Evolutionary conservation across 2,113 vertebrate genomes (phyloP).

Genomic region (Gambusia affinis): DNA sequence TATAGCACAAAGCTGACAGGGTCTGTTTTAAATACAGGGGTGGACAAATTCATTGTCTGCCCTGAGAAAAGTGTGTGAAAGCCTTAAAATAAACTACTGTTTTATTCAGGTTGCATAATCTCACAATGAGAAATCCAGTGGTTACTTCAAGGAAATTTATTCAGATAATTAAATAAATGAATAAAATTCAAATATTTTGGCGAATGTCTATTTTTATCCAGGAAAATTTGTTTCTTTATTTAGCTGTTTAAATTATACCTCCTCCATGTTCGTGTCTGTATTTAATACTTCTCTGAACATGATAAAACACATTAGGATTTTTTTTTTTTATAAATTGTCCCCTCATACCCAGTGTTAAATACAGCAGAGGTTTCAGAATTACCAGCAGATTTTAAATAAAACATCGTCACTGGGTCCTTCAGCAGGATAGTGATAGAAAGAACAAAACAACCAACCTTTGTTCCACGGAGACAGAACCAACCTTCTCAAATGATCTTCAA

Average conservation of each 20-base stretch:
- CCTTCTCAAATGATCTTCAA: not conserved
- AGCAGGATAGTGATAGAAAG: not conserved
- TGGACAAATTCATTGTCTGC: not conserved
- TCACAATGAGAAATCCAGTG: no score
- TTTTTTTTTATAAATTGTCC: no score
- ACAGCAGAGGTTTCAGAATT: not conserved
- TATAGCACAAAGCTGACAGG: slow-evolving; percentile 56
- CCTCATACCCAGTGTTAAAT: no score
- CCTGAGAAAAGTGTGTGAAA: not conserved
- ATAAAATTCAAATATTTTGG: not conserved
- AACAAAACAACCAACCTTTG: not conserved
- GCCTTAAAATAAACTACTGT: not conserved
- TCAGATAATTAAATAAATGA: not conserved
- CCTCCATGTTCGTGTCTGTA: no score
- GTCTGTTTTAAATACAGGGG: slow-evolving; percentile 51
- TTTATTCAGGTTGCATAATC: no score
- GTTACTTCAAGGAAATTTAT: no score
- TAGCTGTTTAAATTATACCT: no score
- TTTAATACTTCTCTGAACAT: not conserved
- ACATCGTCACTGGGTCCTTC: not conserved
- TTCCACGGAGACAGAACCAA: not conserved
- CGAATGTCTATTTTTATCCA: not conserved
- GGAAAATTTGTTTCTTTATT: no score
- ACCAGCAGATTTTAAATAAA: not conserved
- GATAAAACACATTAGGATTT: not conserved